These are phyloP conservation scores for Encarsia formosa DNA, from an alignment of 2,888 invertebrate genomes.

Conservation along the genomic window DNA sequence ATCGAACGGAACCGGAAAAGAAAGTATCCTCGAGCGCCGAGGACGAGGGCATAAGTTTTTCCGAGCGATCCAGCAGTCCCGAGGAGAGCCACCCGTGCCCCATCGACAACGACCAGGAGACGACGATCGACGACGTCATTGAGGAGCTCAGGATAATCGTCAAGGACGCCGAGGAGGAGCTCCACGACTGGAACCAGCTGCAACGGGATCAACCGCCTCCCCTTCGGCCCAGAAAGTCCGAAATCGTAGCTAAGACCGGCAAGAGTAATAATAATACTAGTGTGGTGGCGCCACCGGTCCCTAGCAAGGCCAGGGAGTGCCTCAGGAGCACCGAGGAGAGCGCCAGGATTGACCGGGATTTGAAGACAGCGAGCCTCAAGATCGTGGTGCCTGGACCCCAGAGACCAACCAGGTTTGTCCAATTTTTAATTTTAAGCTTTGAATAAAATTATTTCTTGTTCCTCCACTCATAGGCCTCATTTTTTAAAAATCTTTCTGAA, in stretches of 20 bases:
- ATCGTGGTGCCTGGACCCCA: slow-evolving; percentile 53
- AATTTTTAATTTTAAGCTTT: neutral
- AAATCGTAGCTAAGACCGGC: slow-evolving; percentile 31
- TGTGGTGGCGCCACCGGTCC: neutral
- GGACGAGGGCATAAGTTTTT: slow-evolving; percentile 85
- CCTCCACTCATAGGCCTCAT: too few species aligned
- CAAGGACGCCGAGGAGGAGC: slow-evolving; percentile 71
- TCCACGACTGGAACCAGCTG: slow-evolving; percentile 48
- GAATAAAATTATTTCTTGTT: slow-evolving; percentile 29
- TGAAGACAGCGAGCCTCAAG: slow-evolving; percentile 51
- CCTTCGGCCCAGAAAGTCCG: slow-evolving; percentile 14
- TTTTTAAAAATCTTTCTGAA: too few species aligned
- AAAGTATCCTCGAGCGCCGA: slow-evolving; percentile 69
- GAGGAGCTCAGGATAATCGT: slow-evolving; percentile 81
- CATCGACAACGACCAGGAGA: slow-evolving; percentile 67
- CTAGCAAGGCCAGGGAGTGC: slow-evolving; percentile 40
- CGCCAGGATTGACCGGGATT: slow-evolving; percentile 20
- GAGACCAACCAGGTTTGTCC: neutral
- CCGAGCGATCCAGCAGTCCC: slow-evolving; percentile 72
- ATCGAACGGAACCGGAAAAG: slow-evolving; percentile 24
- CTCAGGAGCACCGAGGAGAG: slow-evolving; percentile 53
- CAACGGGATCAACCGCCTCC: slow-evolving; percentile 17
- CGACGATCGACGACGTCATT: slow-evolving; percentile 83
- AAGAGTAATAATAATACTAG: neutral
- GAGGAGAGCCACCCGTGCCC: slow-evolving; percentile 62